Conservation (phyloP, 2,797 vertebrate species). For the Tapirus indicus region DNA sequence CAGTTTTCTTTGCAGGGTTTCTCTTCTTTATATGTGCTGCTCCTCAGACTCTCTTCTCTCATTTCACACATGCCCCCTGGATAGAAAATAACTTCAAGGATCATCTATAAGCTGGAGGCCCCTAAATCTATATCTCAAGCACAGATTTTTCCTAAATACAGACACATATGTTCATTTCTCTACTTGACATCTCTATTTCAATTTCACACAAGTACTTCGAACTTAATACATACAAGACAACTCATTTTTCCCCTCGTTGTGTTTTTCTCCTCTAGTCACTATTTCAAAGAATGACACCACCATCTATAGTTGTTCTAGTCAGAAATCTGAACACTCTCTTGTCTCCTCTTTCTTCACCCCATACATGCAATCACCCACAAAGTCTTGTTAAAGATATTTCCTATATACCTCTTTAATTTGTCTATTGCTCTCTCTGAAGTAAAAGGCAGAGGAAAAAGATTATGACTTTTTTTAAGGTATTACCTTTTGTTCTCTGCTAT, state of each 20-base stretch:
- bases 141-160: neutral
- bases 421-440: neutral
- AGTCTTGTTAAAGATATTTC: neutral
- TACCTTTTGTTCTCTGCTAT: neutral
- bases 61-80: neutral
- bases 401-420: neutral
- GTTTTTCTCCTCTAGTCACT: neutral
- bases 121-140: neutral
- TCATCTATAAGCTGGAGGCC: neutral
- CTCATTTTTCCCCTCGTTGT: neutral
- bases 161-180: neutral
- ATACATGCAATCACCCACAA: neutral
- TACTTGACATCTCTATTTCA: neutral
- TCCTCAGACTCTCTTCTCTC: neutral
- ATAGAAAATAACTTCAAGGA: neutral
- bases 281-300: neutral
- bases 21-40: neutral
- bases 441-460: neutral
- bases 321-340: neutral
- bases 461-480: neutral
- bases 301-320: neutral
- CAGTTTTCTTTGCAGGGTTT: neutral
- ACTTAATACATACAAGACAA: neutral
- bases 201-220: neutral
- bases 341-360: neutral